Conservation (phyloP, 2,113 vertebrate species). For the Nannobrachium achirus region DNA sequence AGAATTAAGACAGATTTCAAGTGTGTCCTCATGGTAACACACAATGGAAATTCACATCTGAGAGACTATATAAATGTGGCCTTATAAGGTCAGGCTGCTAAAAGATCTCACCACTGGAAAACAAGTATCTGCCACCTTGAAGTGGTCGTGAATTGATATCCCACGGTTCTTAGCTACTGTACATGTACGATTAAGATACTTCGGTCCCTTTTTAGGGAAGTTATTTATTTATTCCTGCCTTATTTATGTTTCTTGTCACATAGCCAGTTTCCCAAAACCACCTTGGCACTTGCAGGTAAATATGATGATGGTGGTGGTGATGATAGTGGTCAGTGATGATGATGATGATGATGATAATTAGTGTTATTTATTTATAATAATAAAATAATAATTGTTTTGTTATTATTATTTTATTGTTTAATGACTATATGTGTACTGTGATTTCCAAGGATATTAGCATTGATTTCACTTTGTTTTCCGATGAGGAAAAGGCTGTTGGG, state of each 20-base stretch:
- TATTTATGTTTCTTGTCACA: constrained; percentile 62
- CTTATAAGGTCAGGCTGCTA: background rate
- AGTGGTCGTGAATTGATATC: constrained; percentile 10
- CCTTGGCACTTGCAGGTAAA: constrained; percentile 31
- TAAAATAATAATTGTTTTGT: constrained; percentile 17
- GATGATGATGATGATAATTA: constrained; percentile 24
- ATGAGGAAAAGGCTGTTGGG: background rate
- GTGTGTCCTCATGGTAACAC: constrained; percentile 8
- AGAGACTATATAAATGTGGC: constrained; percentile 29
- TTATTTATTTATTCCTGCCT: constrained; percentile 67
- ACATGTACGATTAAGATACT: constrained; percentile 33
- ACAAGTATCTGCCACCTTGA: constrained; percentile 11
- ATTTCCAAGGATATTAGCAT: background rate
- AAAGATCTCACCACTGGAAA: constrained; percentile 31
- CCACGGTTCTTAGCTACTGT: constrained; percentile 18
- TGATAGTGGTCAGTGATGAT: background rate
- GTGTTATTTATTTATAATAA: constrained; percentile 1
- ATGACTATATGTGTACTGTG: background rate
- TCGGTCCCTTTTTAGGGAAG: constrained; percentile 15
- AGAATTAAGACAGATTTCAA: background rate
- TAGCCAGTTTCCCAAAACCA: constrained; percentile 39
- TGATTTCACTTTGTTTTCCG: background rate
- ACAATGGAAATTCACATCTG: constrained; percentile 19
- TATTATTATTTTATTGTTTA: constrained; percentile 9
- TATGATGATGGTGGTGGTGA: background rate